Percentiles rank a stretch among this genome's conserved stretches.
These are phyloP conservation scores for Cephus nigrinus DNA, from an alignment of 2,888 invertebrate species.

Conservation along the genomic window DNA sequence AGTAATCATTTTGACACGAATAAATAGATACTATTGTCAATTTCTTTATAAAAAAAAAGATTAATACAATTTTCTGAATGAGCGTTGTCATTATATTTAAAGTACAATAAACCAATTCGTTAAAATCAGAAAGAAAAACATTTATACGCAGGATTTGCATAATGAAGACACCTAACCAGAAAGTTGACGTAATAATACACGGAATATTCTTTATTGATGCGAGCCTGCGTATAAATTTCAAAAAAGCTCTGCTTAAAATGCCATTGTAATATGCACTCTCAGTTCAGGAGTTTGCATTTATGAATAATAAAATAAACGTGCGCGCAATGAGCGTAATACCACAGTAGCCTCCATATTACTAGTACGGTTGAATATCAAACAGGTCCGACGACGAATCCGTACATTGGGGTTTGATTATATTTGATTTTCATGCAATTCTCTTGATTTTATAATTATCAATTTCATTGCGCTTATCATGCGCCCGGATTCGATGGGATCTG, in stretches of 20 bases:
- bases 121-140: conserved; percentile 8
- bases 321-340: not conserved
- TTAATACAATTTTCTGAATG: no score
- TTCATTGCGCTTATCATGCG: not conserved
- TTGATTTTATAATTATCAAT: not conserved
- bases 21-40: no score
- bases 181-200: not conserved
- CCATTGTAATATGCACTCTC: not conserved
- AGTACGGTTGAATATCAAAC: not conserved
- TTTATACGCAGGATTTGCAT: conserved; percentile 14
- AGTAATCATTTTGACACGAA: no score
- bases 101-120: conserved; percentile 8
- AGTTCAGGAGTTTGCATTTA: not conserved
- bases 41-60: no score
- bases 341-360: not conserved
- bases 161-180: conserved; percentile 15
- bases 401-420: not conserved
- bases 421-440: not conserved
- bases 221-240: not conserved
- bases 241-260: not conserved
- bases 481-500: not conserved
- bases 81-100: conserved; percentile 1
- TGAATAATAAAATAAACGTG: not conserved
- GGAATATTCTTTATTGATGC: not conserved
- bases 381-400: not conserved